These are phyloP conservation scores for Miniopterus natalensis DNA, from an alignment of 2,113 vertebrate genomes.

Conservation along the genomic window DNA sequence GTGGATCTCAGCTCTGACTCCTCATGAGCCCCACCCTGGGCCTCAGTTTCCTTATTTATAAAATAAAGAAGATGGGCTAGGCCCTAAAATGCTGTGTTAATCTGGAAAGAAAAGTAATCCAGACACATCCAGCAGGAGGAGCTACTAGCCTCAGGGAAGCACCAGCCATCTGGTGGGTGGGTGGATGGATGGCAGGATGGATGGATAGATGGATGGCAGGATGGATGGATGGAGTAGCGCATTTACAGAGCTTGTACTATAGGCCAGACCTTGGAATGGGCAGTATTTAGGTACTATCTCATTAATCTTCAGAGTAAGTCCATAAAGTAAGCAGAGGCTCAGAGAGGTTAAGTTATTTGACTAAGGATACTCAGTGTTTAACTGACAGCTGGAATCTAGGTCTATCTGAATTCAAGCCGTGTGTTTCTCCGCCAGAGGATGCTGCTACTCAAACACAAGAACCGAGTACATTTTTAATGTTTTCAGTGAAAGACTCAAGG, in stretches of 20 bases:
- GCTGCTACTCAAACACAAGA: neutral
- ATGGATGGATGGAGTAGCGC: neutral
- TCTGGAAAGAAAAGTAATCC: neutral
- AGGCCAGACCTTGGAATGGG: neutral
- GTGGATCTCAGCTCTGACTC: neutral
- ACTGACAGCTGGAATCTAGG: neutral
- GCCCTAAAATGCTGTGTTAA: neutral
- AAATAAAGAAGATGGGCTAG: neutral
- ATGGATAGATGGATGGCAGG: neutral
- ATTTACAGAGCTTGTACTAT: neutral
- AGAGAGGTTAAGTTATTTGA: neutral
- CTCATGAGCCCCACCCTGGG: neutral
- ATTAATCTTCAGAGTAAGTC: neutral
- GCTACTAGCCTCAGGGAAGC: neutral
- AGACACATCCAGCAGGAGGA: neutral
- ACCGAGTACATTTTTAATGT: neutral
- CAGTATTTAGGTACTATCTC: neutral
- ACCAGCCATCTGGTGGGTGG: neutral
- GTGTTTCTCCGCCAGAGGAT: slow-evolving; percentile 55
- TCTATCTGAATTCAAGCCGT: neutral
- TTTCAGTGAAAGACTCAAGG: neutral
- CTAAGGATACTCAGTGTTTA: neutral
- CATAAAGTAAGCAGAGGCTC: slow-evolving; percentile 3
- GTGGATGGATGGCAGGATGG: neutral
- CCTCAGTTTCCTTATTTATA: neutral